These are phyloP conservation scores for Mustela nigripes DNA, from an alignment of 2,113 vertebrate genomes.

Conservation along the genomic window DNA sequence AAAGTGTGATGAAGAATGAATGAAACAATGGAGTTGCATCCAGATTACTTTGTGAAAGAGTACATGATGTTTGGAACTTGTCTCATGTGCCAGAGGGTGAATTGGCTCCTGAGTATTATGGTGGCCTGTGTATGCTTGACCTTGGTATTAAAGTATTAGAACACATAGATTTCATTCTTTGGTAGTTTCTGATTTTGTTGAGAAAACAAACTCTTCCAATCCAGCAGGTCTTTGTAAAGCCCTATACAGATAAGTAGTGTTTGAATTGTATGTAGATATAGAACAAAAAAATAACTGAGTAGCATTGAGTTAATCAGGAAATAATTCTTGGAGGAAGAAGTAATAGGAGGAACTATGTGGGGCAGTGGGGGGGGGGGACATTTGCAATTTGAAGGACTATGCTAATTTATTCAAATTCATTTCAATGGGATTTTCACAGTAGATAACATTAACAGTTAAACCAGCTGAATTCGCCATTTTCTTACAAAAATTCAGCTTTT, in stretches of 20 bases:
- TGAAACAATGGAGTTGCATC: not conserved
- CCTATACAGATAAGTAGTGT: not conserved
- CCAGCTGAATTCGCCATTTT: conserved; percentile 18
- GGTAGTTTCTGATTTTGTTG: conserved; percentile 55
- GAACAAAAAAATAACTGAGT: conserved; percentile 32
- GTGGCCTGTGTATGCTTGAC: not conserved
- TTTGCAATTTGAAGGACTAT: not conserved
- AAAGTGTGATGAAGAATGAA: not conserved
- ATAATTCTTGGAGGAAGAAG: conserved; percentile 25
- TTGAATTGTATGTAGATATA: not conserved
- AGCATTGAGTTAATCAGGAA: not conserved
- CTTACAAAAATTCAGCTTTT: not conserved
- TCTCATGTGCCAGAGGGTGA: conserved; percentile 7
- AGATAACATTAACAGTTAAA: not conserved
- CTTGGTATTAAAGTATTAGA: conserved; percentile 31
- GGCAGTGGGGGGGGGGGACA: no score
- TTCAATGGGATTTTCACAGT: conserved; percentile 19
- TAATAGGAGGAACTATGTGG: not conserved
- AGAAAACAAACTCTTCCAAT: conserved; percentile 3
- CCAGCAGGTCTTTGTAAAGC: not conserved
- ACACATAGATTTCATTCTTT: not conserved
- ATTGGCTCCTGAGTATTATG: not conserved
- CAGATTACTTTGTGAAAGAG: conserved; percentile 8
- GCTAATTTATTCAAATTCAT: not conserved
- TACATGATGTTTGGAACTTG: conserved; percentile 36